These are phyloP conservation scores for Crypturellus undulatus DNA, from an alignment of 2,113 vertebrate species.

Conservation along the genomic window DNA sequence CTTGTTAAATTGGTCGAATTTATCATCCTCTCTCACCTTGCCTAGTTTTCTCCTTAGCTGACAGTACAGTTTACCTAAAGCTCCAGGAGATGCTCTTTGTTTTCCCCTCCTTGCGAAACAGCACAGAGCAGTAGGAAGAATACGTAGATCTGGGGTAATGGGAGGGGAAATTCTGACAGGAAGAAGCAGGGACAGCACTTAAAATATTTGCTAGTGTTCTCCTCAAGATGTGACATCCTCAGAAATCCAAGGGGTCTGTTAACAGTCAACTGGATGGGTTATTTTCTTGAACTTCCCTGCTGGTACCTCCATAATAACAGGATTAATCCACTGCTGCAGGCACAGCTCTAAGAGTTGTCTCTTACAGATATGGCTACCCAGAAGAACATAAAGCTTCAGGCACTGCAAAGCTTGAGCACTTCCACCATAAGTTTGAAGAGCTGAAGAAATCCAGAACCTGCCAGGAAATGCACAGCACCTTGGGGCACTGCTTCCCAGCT, in stretches of 20 bases:
- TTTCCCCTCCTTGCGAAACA: background rate
- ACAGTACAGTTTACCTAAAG: background rate
- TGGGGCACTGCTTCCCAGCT: background rate
- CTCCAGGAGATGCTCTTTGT: background rate
- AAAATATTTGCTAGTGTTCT: background rate
- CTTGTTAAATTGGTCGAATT: background rate
- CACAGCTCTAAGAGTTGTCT: background rate
- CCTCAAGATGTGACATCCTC: background rate
- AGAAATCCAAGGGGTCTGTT: background rate
- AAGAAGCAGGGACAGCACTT: background rate
- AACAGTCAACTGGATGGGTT: background rate
- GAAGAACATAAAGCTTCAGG: background rate
- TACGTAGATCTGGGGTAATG: background rate
- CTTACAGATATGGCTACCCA: background rate
- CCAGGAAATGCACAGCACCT: background rate
- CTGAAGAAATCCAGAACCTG: background rate
- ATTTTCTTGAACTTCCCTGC: background rate
- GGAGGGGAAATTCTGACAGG: background rate
- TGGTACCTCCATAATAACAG: fast-evolving
- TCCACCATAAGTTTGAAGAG: background rate
- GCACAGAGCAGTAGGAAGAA: background rate
- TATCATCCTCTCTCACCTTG: background rate
- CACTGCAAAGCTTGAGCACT: background rate
- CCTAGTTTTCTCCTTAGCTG: background rate
- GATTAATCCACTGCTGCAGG: background rate